phyloP scores from a whole-genome alignment of 1,140 invertebrate species.

The Drosophila ogumai region DNA sequence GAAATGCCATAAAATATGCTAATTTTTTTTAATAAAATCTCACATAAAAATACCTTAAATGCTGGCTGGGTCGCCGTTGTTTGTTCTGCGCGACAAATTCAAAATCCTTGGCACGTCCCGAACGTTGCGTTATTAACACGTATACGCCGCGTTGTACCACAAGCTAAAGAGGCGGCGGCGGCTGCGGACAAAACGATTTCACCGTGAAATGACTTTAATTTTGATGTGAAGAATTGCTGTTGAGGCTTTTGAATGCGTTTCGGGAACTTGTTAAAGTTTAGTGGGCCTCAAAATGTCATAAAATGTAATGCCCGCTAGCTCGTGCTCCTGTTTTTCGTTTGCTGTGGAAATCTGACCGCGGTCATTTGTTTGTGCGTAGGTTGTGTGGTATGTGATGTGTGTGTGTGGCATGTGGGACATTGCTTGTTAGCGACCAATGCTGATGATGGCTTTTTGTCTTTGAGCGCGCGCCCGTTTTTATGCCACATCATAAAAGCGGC shows the following conservation, averaged over 20 bases:
- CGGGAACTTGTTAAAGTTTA: slow-evolving; percentile 72
- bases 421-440: slow-evolving; percentile 63
- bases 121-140: slow-evolving; percentile 76
- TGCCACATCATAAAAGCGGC: slow-evolving; percentile 71
- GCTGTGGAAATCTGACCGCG: slow-evolving; percentile 49
- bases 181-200: slow-evolving; percentile 31
- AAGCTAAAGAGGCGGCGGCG: neutral
- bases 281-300: slow-evolving; percentile 75
- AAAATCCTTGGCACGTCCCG: slow-evolving; percentile 64
- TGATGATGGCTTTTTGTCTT: slow-evolving; percentile 80
- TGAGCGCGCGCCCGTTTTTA: slow-evolving; percentile 68
- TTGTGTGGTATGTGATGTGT: slow-evolving; percentile 7
- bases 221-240: slow-evolving; percentile 59
- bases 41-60: slow-evolving; percentile 76
- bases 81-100: slow-evolving; percentile 41
- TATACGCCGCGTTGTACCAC: slow-evolving; percentile 40
- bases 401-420: slow-evolving; percentile 13
- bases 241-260: slow-evolving; percentile 55
- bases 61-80: slow-evolving; percentile 19
- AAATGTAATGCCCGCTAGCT: slow-evolving; percentile 65
- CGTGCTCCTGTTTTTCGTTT: neutral
- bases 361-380: slow-evolving; percentile 57
- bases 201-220: slow-evolving; percentile 63
- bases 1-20: slow-evolving; percentile 66
- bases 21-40: slow-evolving; percentile 75